Percentiles rank a stretch among this genome's conserved stretches.
Evolutionary conservation across 2,888 invertebrate species (phyloP).

Genomic region (Acanthoscelides obtectus): DNA sequence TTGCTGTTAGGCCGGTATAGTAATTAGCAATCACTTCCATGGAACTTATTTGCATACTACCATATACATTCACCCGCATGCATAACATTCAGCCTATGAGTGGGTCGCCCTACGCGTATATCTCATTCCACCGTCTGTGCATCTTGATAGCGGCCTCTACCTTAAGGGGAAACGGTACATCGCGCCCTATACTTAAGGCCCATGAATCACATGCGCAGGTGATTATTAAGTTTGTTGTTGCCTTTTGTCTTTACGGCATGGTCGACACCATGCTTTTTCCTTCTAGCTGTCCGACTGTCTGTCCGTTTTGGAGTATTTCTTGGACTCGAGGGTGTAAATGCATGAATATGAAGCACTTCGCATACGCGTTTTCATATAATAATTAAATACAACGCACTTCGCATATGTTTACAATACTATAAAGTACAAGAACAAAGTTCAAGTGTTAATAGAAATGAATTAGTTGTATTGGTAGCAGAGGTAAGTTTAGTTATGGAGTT

Average conservation of each 20-base stretch:
- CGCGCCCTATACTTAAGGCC: constrained; percentile 38
- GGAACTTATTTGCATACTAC: not conserved
- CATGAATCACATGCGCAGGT: constrained; percentile 44
- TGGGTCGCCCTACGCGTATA: constrained; percentile 21
- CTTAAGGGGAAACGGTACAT: constrained; percentile 29
- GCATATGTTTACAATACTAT: too few species aligned
- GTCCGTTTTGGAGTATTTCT: not conserved
- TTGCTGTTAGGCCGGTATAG: not conserved
- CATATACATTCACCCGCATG: not conserved
- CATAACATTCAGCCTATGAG: constrained; percentile 4
- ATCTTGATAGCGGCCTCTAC: not conserved
- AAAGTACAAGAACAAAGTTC: too few species aligned
- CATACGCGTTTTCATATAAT: too few species aligned
- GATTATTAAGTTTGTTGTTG: constrained; percentile 36
- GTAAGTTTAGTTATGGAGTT: too few species aligned
- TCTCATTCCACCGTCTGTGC: not conserved
- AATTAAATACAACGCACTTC: too few species aligned
- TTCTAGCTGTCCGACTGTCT: too few species aligned
- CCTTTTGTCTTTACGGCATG: constrained; percentile 4
- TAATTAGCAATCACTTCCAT: not conserved
- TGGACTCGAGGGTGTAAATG: not conserved
- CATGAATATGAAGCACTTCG: not conserved
- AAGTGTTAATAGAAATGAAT: too few species aligned
- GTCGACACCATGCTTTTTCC: not conserved
- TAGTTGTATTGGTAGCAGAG: too few species aligned